A percentile compares a stretch with the other conserved stretches of the same genome.
These are phyloP conservation scores for Pasiphila rectangulata DNA, from an alignment of 2,888 invertebrate genomes.

Conservation along the genomic window DNA sequence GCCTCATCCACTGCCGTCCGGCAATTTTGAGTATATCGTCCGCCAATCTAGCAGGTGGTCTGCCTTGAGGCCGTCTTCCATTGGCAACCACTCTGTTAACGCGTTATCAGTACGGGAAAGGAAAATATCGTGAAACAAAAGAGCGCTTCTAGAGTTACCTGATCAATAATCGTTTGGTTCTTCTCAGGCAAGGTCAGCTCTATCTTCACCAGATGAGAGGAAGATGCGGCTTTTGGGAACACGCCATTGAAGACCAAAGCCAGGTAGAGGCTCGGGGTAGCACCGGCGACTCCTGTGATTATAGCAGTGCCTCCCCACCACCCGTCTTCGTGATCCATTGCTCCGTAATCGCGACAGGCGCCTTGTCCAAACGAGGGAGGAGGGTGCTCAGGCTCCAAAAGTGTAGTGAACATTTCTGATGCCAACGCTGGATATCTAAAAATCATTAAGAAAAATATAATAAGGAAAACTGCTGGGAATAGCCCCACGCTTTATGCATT, in stretches of 20 bases:
- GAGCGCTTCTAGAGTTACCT: conserved; percentile 68
- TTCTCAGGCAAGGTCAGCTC: conserved; percentile 86
- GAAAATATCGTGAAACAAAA: too few species aligned
- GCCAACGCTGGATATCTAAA: conserved; percentile 85
- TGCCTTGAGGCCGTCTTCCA: too few species aligned
- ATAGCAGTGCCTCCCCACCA: conserved; percentile 94
- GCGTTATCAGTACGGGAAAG: too few species aligned
- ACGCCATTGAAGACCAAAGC: conserved; percentile 91
- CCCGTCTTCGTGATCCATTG: conserved; percentile 80
- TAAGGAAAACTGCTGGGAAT: conserved; percentile 11
- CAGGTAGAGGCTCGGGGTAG: conserved; percentile 89
- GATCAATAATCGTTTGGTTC: conserved; percentile 86
- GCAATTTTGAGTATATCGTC: too few species aligned
- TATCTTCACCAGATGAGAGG: conserved; percentile 85
- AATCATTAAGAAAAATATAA: conserved; percentile 12
- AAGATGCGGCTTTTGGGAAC: conserved; percentile 82
- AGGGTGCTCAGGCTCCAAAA: conserved; percentile 84
- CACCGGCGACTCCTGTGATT: conserved; percentile 89
- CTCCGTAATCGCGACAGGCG: conserved; percentile 77
- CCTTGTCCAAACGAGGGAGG: conserved; percentile 82
- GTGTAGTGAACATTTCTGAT: conserved; percentile 90
- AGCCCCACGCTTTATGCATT: conserved; percentile 6
- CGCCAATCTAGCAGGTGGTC: too few species aligned
- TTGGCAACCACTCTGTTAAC: too few species aligned
- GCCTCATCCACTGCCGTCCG: too few species aligned